Evolutionary conservation across 2,113 vertebrate species (phyloP).

Genomic region (Hydrolagus affinis): DNA sequence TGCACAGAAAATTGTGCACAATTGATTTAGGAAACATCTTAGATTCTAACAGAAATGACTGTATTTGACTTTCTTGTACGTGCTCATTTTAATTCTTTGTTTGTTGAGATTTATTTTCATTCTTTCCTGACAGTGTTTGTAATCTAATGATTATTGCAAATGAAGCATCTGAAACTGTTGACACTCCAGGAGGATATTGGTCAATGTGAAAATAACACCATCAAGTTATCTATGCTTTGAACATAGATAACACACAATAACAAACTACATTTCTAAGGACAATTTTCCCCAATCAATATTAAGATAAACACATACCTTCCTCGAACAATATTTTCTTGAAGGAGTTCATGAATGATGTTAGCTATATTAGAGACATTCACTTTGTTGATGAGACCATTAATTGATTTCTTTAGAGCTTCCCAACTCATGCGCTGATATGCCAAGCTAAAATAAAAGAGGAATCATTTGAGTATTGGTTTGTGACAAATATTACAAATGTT

Average conservation of each 20-base stretch:
- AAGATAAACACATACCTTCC: constrained; percentile 65
- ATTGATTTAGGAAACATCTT: no score
- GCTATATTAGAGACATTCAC: constrained; percentile 94
- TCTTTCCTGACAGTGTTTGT: no score
- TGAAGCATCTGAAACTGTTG: no score
- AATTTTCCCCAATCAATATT: not conserved
- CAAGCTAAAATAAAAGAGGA: constrained; percentile 59
- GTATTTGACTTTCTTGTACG: no score
- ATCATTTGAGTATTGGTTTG: not conserved
- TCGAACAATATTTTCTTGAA: constrained; percentile 94
- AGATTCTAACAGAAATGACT: no score
- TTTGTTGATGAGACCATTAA: constrained; percentile 97
- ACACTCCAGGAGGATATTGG: no score
- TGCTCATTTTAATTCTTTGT: no score
- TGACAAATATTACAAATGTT: not conserved
- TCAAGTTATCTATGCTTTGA: no score
- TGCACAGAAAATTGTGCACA: no score
- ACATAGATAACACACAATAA: not conserved
- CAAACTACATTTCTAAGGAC: not conserved
- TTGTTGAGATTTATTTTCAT: no score
- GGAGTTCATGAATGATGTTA: constrained; percentile 89
- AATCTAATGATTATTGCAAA: no score
- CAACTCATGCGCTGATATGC: constrained; percentile 98
- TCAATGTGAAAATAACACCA: no score
- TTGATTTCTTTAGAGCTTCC: constrained; percentile 97